Evolutionary conservation across 2,888 invertebrate species (phyloP).

Genomic region (Ctena decussata): DNA sequence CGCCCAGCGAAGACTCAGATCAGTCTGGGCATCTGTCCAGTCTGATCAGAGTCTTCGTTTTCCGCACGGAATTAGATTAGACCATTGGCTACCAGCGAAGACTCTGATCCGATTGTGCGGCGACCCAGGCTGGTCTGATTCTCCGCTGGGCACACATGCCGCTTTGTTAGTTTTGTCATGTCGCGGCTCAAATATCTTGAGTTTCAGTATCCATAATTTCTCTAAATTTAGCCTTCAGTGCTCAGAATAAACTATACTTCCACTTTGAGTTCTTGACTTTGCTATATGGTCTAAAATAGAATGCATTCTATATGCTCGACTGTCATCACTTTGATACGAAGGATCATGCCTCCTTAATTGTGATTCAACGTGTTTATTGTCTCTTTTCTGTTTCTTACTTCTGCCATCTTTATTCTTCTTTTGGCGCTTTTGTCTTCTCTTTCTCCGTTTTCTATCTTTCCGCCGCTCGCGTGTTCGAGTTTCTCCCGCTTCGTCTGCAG

Average conservation of each 20-base stretch:
- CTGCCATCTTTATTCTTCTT: slow-evolving; percentile 29
- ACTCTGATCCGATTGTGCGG: neutral
- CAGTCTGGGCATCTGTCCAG: too few species aligned
- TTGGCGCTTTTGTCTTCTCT: slow-evolving; percentile 21
- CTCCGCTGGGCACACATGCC: too few species aligned
- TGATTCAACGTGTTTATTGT: neutral
- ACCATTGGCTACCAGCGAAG: neutral
- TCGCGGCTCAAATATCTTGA: too few species aligned
- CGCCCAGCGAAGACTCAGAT: too few species aligned
- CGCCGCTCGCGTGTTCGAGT: slow-evolving; percentile 5
- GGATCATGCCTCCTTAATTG: neutral
- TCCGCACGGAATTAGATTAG: too few species aligned
- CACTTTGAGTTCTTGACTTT: slow-evolving; percentile 22
- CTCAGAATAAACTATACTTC: slow-evolving; percentile 30
- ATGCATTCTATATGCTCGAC: slow-evolving; percentile 21
- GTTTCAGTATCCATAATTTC: too few species aligned
- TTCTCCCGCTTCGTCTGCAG: slow-evolving; percentile 27
- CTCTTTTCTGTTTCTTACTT: slow-evolving; percentile 24
- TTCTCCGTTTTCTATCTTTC: slow-evolving; percentile 30
- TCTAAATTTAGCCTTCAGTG: slow-evolving; percentile 24
- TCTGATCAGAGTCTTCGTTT: too few species aligned
- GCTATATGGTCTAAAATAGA: slow-evolving; percentile 37
- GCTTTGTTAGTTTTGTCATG: too few species aligned
- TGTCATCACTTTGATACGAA: slow-evolving; percentile 9
- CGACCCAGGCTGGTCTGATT: neutral